Evolutionary conservation across 2,113 vertebrate genomes (phyloP).

Genomic region (Plestiodon gilberti): DNA sequence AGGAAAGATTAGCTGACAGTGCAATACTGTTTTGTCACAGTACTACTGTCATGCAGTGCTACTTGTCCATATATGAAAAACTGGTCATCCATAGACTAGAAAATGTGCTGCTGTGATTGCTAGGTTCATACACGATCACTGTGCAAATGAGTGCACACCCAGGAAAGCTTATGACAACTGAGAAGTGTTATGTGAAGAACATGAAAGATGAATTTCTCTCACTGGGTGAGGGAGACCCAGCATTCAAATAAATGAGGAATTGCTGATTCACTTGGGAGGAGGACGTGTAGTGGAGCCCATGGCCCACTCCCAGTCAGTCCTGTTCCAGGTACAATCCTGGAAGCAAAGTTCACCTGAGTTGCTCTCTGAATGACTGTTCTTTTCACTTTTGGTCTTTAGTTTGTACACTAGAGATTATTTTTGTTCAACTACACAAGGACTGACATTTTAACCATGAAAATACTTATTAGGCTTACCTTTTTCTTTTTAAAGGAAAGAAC

Average conservation of each 20-base stretch:
- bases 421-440: not conserved
- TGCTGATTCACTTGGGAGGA: not conserved
- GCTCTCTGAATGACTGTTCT: not conserved
- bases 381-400: not conserved
- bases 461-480: not conserved
- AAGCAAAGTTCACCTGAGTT: not conserved
- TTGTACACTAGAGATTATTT: not conserved
- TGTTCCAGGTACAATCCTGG: not conserved
- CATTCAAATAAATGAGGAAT: not conserved
- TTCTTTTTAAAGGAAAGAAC: slow-evolving; percentile 85
- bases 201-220: not conserved
- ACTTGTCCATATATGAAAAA: not conserved
- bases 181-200: not conserved
- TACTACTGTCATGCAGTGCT: not conserved
- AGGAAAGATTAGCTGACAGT: no score
- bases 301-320: not conserved
- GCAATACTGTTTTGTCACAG: no score
- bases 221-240: not conserved
- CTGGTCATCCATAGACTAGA: not conserved
- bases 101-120: not conserved
- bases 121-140: not conserved
- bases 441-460: not conserved
- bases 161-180: not conserved
- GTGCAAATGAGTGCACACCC: not conserved
- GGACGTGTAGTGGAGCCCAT: not conserved